phyloP scores from a whole-genome alignment of 2,888 invertebrate species.

The Drosophila nigricruria region DNA sequence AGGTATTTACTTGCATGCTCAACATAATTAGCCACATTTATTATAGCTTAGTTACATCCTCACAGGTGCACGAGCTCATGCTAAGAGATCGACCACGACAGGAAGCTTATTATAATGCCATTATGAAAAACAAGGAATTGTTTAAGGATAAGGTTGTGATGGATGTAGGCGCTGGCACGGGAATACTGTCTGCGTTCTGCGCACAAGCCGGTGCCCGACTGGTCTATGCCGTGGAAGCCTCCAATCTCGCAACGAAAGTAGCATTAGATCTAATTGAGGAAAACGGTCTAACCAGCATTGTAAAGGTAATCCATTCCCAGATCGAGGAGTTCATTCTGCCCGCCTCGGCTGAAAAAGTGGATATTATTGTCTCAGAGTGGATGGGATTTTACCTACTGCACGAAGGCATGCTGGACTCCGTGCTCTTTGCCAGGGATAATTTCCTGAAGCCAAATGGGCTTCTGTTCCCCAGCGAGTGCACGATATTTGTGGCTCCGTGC shows the following conservation, averaged over 20 bases:
- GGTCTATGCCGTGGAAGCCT: slow-evolving; percentile 95
- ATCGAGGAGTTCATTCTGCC: slow-evolving; percentile 88
- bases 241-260: slow-evolving; percentile 88
- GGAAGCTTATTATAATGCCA: slow-evolving; percentile 92
- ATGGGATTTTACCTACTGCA: slow-evolving; percentile 98
- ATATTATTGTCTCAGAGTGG: slow-evolving; percentile 98
- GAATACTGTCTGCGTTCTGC: slow-evolving; percentile 95
- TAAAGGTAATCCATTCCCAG: slow-evolving; percentile 87
- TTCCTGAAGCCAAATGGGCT: slow-evolving; percentile 91
- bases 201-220: slow-evolving; percentile 94
- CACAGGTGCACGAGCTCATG: slow-evolving; percentile 92
- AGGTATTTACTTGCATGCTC: slow-evolving; percentile 86
- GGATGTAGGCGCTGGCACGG: slow-evolving; percentile 95
- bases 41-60: slow-evolving; percentile 40
- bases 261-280: slow-evolving; percentile 89
- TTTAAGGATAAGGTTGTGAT: slow-evolving; percentile 93
- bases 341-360: slow-evolving; percentile 88
- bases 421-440: slow-evolving; percentile 92
- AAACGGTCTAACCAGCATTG: slow-evolving; percentile 89
- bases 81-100: slow-evolving; percentile 91
- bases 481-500: slow-evolving; percentile 86
- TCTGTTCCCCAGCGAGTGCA: slow-evolving; percentile 91
- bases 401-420: slow-evolving; percentile 97
- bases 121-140: slow-evolving; percentile 88
- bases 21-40: not conserved